Conservation (phyloP, 2,888 invertebrate species). For the Cephalotes varians region DNA sequence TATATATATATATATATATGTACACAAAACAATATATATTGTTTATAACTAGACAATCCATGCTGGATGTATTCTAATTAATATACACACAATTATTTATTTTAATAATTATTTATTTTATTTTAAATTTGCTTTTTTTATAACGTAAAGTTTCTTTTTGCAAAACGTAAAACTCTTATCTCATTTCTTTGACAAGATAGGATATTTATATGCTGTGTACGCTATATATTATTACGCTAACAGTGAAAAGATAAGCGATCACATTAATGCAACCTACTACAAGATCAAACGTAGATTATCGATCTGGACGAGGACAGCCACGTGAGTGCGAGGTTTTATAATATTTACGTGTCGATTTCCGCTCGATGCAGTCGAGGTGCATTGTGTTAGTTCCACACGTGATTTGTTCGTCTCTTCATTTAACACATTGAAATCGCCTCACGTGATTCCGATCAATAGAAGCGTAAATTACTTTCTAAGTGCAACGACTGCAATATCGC, state of each 20-base stretch:
- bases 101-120: neutral
- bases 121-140: neutral
- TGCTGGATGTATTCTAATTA: neutral
- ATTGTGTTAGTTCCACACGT: neutral
- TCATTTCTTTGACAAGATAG: neutral
- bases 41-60: neutral
- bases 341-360: constrained; percentile 44
- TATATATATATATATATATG: too few relatives aligned
- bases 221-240: neutral
- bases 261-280: neutral
- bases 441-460: constrained; percentile 36
- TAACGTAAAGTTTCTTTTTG: neutral
- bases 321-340: constrained; percentile 13
- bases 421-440: constrained; percentile 6
- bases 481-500: neutral
- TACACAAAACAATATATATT: too few relatives aligned
- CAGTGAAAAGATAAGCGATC: neutral
- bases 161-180: neutral
- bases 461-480: constrained; percentile 32
- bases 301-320: constrained; percentile 7
- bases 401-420: neutral
- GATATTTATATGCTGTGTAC: neutral
- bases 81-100: neutral
- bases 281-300: constrained; percentile 23
- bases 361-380: constrained; percentile 1